Conservation (phyloP, 2,113 vertebrate species). For the Tapirus terrestris region DNA sequence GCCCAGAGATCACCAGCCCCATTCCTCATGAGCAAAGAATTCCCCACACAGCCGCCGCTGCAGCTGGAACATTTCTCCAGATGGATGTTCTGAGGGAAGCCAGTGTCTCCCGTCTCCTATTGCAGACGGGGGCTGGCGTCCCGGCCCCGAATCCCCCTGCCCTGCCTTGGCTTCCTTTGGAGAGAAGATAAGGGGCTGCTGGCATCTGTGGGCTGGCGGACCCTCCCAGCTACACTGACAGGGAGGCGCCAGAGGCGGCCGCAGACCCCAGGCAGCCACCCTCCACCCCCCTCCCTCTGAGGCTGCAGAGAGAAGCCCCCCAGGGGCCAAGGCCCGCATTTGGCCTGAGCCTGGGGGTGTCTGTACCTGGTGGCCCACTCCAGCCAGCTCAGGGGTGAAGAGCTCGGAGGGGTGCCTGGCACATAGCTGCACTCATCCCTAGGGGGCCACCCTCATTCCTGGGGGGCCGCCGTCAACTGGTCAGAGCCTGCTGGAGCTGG, state of each 20-base stretch:
- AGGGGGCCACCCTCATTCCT: neutral
- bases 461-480: neutral
- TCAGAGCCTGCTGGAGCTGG: fast-evolving
- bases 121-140: neutral
- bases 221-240: neutral
- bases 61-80: conserved; percentile 57
- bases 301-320: conserved; percentile 56
- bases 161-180: neutral
- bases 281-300: neutral
- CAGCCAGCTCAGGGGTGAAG: neutral
- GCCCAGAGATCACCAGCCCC: neutral
- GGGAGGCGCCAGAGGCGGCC: neutral
- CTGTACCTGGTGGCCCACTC: neutral
- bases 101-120: neutral
- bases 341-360: conserved; percentile 68
- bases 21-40: conserved; percentile 47
- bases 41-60: neutral
- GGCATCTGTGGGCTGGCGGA: neutral
- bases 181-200: conserved; percentile 58
- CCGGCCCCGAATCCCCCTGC: neutral
- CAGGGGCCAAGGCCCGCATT: conserved; percentile 50
- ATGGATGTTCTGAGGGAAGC: neutral
- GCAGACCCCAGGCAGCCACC: neutral
- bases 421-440: too few relatives aligned
- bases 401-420: neutral